Evolutionary conservation across 2,113 vertebrate species (phyloP), one percentile per base, ranked within the genome.

Genomic region (Syngnathoides biaculeatus): DNA sequence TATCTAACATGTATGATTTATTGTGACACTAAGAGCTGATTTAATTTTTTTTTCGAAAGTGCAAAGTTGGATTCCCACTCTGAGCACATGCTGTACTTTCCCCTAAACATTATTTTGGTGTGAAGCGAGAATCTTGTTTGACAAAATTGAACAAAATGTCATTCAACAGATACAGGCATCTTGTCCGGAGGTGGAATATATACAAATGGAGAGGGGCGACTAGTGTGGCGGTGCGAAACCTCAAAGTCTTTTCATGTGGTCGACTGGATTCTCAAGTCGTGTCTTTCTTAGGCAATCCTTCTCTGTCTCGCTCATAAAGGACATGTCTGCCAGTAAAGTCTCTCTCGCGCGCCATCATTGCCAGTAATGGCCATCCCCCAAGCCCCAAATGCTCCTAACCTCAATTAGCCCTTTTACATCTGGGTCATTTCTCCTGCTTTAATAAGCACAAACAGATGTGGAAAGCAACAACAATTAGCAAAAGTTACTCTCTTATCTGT

Each of bases 161-260:
- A 69, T 72, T 68, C 83, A 86, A 87, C 82, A 79, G 13, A 61
- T 2, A 11, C 42, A n/a, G 48, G 65, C 57, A 64, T 71, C 42
- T 82, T 78, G 63, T 68, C 75, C 72, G 67, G 79, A 85, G 45
- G 69, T 84, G 88, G 73, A 84, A 92, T 91, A 87, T 91, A 83
- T 89, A 74, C 86, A 84, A 88, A 85, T 82, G 84, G 87, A 76
- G 83, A 78, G 79, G 79, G 78, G 82, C 71, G 73, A 85, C 79
- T 82, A 87, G 87, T 57, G 42, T 55, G 68, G 88, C 88, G 85
- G 90, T 92, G 90, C 91, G 83, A 92, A 93, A 93, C 91, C 92
- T 92, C 92, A 92, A 83, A 83, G 64, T 52, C 72, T 82, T 92
- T 92, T 93, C 63, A 93, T 92, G 92, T 92, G 91, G 92, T 92